phyloP scores from a whole-genome alignment of 1,140 invertebrate species.

The Drosophila triauraria region DNA sequence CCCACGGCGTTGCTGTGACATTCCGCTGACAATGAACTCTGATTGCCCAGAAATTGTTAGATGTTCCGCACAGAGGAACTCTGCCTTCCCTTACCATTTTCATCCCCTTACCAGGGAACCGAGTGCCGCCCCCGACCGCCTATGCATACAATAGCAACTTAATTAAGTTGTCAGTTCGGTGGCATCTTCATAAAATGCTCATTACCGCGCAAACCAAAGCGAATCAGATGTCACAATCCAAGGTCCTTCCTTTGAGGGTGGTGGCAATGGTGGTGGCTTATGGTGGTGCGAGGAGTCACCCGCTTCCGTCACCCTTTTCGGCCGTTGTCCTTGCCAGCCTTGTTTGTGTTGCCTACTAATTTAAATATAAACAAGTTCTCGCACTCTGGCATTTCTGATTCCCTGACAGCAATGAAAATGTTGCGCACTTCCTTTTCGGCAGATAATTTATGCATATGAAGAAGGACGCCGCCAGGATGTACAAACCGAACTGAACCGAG shows the following conservation, averaged over 20 bases:
- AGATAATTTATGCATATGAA: constrained; percentile 72
- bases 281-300: constrained; percentile 24
- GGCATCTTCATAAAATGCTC: constrained; percentile 76
- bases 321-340: constrained; percentile 34
- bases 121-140: constrained; percentile 31
- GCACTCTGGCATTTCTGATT: constrained; percentile 54
- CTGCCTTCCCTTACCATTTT: background rate
- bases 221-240: constrained; percentile 74
- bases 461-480: constrained; percentile 33
- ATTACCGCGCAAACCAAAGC: constrained; percentile 63
- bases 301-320: constrained; percentile 61
- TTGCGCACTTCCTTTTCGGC: constrained; percentile 61
- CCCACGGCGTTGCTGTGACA: constrained; percentile 17
- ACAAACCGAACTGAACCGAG: constrained; percentile 30
- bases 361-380: constrained; percentile 80
- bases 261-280: constrained; percentile 14
- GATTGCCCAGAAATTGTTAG: constrained; percentile 52
- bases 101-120: background rate
- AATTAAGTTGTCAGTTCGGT: constrained; percentile 75
- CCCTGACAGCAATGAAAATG: constrained; percentile 66
- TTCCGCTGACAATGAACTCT: constrained; percentile 52
- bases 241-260: constrained; percentile 49
- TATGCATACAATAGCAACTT: constrained; percentile 72
- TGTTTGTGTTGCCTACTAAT: constrained; percentile 76
- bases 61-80: constrained; percentile 17